Base-by-base conservation (phyloP, 2,113 vertebrate genomes). In the Carassius auratus region DNA sequence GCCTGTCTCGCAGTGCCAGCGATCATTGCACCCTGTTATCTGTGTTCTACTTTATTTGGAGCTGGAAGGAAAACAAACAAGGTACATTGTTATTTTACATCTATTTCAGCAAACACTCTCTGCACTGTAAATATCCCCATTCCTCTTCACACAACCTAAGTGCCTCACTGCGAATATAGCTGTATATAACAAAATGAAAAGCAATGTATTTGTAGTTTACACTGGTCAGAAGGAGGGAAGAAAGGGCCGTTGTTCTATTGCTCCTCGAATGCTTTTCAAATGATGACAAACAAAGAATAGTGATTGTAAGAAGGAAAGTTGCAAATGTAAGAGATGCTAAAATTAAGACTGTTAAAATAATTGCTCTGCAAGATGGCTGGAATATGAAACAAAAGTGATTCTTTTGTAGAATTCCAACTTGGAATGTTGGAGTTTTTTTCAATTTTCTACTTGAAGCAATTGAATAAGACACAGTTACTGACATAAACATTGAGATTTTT, bases 121-220 rank as follows among this genome's bases (percentile, higher is more conserved):
- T 21, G 21, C 6, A 17, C 36, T 59, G 74, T 69, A 78, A 83
- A 64, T 85, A 77, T 74, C 71, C 23, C 42, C 57, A 26, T 81
- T 76, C 69, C 76, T 83, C 50, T 71, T 85, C 45, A 42, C 38
- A 84, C 36, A 38, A 68, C 59, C 81, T 78, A 84, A 77, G 33
- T 10, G 14, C 13, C 59, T 21, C 14, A 48, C 38, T 81, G 78
- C 17, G 59, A 80, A 26, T 80, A 36, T 57, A 80, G 50, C 33
- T 57, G 71, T 68, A 80, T 88, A 69, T 80, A 77, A 84, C 68
- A 26, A 88, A 78, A 88, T 76, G 23, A 81, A 84, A 59, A 75
- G 81, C 66, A 38, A 86, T 81, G 42, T 13, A 64, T 52, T 81
- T 74, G 23, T 69, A 75, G 23, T 73, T 73, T 79, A 38, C 42